phyloP scores from a whole-genome alignment of 2,113 vertebrate genomes.

The Hippocampus zosterae region DNA sequence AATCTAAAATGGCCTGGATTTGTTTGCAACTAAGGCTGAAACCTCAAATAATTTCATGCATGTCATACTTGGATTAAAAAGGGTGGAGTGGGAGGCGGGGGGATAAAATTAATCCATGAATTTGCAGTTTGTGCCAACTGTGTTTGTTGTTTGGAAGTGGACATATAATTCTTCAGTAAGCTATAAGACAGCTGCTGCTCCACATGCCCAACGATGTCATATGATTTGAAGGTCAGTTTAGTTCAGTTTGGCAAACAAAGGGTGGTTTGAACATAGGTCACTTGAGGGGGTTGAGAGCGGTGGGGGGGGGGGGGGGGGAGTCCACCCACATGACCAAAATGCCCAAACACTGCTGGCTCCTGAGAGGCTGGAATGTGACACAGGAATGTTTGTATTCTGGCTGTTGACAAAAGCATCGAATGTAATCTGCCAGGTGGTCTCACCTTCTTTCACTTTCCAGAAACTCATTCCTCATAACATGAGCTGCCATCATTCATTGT shows the following conservation, averaged over 20 bases:
- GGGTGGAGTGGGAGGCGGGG: slow-evolving; percentile 33
- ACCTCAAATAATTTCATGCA: slow-evolving; percentile 62
- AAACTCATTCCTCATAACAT: slow-evolving; percentile 6
- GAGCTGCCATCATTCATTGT: slow-evolving; percentile 39
- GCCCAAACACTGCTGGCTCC: slow-evolving; percentile 27
- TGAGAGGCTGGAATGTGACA: slow-evolving; percentile 24
- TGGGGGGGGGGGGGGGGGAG: too few species aligned
- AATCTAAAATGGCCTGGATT: slow-evolving; percentile 53
- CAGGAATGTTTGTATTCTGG: slow-evolving; percentile 16
- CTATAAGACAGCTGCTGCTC: slow-evolving; percentile 53
- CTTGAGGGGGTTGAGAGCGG: not conserved
- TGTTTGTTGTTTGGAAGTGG: slow-evolving; percentile 56
- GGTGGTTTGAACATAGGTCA: slow-evolving; percentile 23
- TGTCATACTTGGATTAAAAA: slow-evolving; percentile 61
- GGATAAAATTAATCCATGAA: slow-evolving; percentile 49
- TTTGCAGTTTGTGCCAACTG: slow-evolving; percentile 40
- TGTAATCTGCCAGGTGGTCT: slow-evolving; percentile 29
- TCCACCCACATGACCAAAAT: slow-evolving; percentile 32
- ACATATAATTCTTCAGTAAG: slow-evolving; percentile 42
- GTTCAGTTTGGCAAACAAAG: slow-evolving; percentile 30
- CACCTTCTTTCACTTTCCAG: slow-evolving; percentile 12
- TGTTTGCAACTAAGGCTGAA: slow-evolving; percentile 47
- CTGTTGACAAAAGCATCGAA: slow-evolving; percentile 15
- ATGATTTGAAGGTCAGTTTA: slow-evolving; percentile 20
- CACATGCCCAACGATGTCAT: slow-evolving; percentile 19